Percentiles rank a stretch among this genome's conserved stretches.
phyloP scores from a whole-genome alignment of 2,797 vertebrate species.

The Paedocypris micromegethes region DNA sequence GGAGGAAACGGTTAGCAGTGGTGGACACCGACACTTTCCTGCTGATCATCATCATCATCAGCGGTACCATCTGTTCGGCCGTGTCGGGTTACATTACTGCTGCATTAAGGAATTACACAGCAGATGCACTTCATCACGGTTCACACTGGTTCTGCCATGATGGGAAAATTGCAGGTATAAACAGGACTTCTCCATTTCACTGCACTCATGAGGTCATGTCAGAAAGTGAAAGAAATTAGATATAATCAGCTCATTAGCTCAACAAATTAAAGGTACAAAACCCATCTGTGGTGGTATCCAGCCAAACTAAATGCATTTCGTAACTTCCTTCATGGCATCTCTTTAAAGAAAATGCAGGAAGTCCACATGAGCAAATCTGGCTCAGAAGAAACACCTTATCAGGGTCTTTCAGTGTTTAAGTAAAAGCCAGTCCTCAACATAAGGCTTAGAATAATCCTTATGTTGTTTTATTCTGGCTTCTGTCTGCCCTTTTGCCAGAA shows the following conservation, averaged over 20 bases:
- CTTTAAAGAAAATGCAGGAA: conserved; percentile 3
- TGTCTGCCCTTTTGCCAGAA: conserved; percentile 20
- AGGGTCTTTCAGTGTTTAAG: conserved; percentile 39
- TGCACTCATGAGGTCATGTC: conserved; percentile 26
- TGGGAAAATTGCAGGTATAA: conserved; percentile 24
- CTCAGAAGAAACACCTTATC: conserved; percentile 29
- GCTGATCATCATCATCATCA: conserved; percentile 13
- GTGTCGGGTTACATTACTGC: conserved; percentile 25
- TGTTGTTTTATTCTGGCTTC: conserved; percentile 50
- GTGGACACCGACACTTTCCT: conserved; percentile 24
- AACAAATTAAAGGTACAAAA: conserved; percentile 20
- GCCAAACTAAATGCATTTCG: conserved; percentile 34
- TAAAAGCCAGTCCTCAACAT: conserved; percentile 53
- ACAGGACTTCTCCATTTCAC: conserved; percentile 10
- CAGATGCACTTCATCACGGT: neutral
- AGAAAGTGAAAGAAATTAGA: conserved; percentile 21
- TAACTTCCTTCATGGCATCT: conserved; percentile 30
- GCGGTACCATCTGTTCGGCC: conserved; percentile 24
- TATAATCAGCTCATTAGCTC: conserved; percentile 23
- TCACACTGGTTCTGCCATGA: conserved; percentile 13
- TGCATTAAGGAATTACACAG: conserved; percentile 12
- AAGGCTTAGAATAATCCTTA: conserved; percentile 58
- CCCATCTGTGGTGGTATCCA: conserved; percentile 20
- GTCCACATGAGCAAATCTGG: neutral
- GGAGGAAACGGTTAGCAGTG: conserved; percentile 31